Conservation (phyloP, 2,888 invertebrate species). For the Creontiades dilutus region DNA sequence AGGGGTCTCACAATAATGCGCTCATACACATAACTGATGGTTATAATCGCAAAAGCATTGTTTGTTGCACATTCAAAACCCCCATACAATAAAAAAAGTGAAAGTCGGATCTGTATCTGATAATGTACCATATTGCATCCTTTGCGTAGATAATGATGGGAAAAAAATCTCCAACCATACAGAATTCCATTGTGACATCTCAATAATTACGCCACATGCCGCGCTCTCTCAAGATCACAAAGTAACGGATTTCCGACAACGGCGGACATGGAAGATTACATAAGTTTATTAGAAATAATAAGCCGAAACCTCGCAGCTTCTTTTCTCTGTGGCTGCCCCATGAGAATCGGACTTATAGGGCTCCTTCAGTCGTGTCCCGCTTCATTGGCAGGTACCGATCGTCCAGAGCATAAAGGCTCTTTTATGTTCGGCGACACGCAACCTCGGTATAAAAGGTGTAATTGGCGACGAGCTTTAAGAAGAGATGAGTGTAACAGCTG, state of each 20-base stretch:
- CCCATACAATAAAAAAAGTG: background rate
- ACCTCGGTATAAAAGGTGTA: slow-evolving; percentile 1
- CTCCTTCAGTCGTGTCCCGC: background rate
- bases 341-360: background rate
- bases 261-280: background rate
- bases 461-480: background rate
- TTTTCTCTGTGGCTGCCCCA: background rate
- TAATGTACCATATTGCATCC: slow-evolving; percentile 34
- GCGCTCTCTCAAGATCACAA: background rate
- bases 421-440: slow-evolving; percentile 14
- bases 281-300: background rate
- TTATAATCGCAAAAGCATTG: too few species aligned
- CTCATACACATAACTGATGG: too few species aligned
- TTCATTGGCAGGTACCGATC: slow-evolving; percentile 29
- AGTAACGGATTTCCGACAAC: slow-evolving; percentile 26
- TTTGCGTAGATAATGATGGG: slow-evolving; percentile 15
- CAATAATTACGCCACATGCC: slow-evolving; percentile 11
- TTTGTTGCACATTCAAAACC: too few species aligned
- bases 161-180: background rate
- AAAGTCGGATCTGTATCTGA: background rate
- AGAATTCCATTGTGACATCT: background rate
- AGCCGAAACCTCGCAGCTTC: background rate
- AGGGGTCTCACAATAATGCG: too few species aligned
- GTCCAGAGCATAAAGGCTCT: background rate
- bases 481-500: background rate